Base-by-base conservation (phyloP, 2,113 vertebrate genomes). In the Hylia prasina region DNA sequence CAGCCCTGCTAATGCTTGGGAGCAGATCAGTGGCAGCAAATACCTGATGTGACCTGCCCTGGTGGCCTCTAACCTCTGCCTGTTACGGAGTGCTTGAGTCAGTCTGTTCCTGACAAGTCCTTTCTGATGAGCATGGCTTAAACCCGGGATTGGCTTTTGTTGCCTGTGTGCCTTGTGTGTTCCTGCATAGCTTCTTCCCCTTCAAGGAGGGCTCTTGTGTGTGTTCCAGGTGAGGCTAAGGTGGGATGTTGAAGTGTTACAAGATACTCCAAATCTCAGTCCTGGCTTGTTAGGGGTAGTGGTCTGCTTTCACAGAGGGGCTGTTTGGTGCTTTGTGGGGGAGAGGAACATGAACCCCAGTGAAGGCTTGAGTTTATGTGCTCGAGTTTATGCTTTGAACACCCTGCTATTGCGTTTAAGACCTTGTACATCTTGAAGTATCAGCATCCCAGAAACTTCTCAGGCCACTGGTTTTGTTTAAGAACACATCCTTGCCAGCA, bases 391-490 rank as follows among this genome's bases (percentile, higher is more conserved):
- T n/a, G n/a, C n/a, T n/a, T n/a, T n/a, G n/a, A n/a, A n/a, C n/a
- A n/a, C n/a, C 19, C 37, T 10, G 25, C 51, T 45, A 1, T 20
- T 0, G 0, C 1, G 1, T 30, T 58, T 47, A 53, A 83, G 37
- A 16, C 16, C 16, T 53, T 1, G 2, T 28, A 25, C 17, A 7
- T 17, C 19, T 53, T 58, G 51, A 82, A 56, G 40, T 13, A 57
- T 30, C 69, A 27, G 23, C 44, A 50, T 51, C n/a, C 31, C 47
- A 81, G 48, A 75, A 82, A 28, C n/a, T 57, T 71, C 9, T 30
- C 39, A 80, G 86, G 33, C 21, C 13, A 6, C 19, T 53, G 27
- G 31, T 64, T 89, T 73, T 68, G 37, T 82, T 72, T 6, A 75
- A 44, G 48, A 54, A 42, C 6, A 0, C 24, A n/a, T 63, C 48